phyloP scores from a whole-genome alignment of 92 coral and sea anemone species.

The Phenganax stokvisi region DNA sequence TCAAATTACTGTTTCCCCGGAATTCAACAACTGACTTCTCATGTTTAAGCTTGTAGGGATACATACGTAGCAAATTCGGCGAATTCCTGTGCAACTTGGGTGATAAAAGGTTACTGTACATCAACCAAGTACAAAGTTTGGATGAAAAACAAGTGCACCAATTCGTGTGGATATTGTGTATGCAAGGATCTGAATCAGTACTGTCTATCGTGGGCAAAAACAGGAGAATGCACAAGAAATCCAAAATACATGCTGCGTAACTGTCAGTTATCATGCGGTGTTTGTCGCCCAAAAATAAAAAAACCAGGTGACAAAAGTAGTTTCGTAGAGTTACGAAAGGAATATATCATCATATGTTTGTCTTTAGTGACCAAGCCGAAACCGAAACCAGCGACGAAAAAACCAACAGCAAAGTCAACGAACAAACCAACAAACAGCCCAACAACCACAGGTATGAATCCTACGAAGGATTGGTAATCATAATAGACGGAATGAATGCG shows the following conservation, averaged over 20 bases:
- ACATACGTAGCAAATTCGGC: background rate
- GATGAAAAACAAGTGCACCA: slow-evolving; percentile 27
- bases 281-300: background rate
- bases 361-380: background rate
- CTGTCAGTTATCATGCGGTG: slow-evolving; percentile 18
- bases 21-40: background rate
- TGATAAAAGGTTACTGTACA: background rate
- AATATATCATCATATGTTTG: background rate
- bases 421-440: background rate
- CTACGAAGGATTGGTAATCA: too few relatives aligned
- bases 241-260: slow-evolving; percentile 6
- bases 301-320: slow-evolving; percentile 3
- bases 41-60: slow-evolving; percentile 4
- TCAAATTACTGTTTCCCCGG: background rate
- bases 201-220: slow-evolving; percentile 6
- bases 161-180: slow-evolving; percentile 20
- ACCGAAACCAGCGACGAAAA: background rate
- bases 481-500: too few relatives aligned
- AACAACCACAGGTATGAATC: background rate
- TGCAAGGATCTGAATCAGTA: background rate
- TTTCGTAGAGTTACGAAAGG: too few relatives aligned
- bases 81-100: background rate
- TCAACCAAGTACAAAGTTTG: background rate
- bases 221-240: slow-evolving; percentile 18
- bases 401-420: background rate